Base-by-base conservation (phyloP, 1,140 invertebrate species). In the Drosophila sucinea region DNA sequence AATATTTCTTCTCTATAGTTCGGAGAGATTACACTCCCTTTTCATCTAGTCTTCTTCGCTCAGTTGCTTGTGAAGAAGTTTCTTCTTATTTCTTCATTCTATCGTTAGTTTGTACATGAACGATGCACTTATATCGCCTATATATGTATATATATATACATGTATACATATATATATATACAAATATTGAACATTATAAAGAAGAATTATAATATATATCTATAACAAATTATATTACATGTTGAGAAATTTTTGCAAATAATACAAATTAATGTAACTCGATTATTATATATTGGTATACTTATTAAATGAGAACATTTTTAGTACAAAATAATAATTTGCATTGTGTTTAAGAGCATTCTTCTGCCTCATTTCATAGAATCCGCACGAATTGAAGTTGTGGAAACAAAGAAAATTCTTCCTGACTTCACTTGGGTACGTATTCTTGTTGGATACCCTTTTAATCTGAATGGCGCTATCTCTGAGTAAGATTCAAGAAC, bases 321-420 rank as follows among this genome's bases (percentile, higher is more conserved):
- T 35, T 54, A 73, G 70, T 73, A 72, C 70, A 73, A 61, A 73
- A 47, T 73, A 73, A 72, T 60, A 73, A 68, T 73, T 71, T 69
- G 30, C 17, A 17, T 17, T 17, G 17, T 17, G 17, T 17, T 17
- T 17, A 17, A 17, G 17, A 17, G 17, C 62, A 73, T 63, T 73
- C 58, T 63, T 57, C 44, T 8, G 17, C 4, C 4, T 1, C 2
- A 44, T 38, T 23, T 47, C 40, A 38, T 38, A 11, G 8, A 38
- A 38, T 17, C 17, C 17, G 17, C 17, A 17, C 17, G 17, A 17
- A 17, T 17, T 17, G 17, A 17, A 17, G 17, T 17, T 17, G 17
- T 17, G 17, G 17, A 17, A 17, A 17, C 17, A 17, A 47, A 23
- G 2, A n/a, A 44, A 17, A 44, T 44, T 17, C 17, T 17, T 17